phyloP scores from a whole-genome alignment of 1,140 invertebrate genomes.

The Listronotus bonariensis region DNA sequence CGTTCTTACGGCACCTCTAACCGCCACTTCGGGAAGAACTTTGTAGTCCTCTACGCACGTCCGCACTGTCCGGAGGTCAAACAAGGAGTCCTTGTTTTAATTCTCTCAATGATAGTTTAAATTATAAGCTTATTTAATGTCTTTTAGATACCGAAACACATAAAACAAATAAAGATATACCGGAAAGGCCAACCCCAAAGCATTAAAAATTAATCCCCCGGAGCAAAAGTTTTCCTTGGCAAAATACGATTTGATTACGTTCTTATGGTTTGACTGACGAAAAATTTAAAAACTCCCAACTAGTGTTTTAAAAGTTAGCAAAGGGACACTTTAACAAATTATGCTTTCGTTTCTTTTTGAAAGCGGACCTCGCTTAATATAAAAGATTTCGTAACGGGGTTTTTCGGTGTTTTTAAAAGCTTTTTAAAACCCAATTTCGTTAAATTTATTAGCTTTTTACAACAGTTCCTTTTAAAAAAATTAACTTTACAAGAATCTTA shows the following conservation, averaged over 20 bases:
- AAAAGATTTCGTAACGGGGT: slow-evolving; percentile 36
- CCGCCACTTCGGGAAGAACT: no score
- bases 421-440: slow-evolving; percentile 48
- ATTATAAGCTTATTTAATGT: no score
- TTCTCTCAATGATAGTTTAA: no score
- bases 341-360: slow-evolving; percentile 52
- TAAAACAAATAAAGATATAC: not conserved
- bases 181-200: not conserved
- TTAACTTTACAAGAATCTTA: slow-evolving; percentile 17
- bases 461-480: slow-evolving; percentile 4
- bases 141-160: not conserved
- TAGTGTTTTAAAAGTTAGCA: slow-evolving; percentile 50
- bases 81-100: no score
- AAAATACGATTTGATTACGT: slow-evolving; percentile 28
- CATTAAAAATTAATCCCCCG: slow-evolving; percentile 14
- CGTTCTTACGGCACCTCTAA: no score
- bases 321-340: slow-evolving; percentile 50
- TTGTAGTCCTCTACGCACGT: no score
- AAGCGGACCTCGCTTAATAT: slow-evolving; percentile 45
- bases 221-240: slow-evolving; percentile 19
- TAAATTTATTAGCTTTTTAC: slow-evolving; percentile 41
- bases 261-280: slow-evolving; percentile 38
- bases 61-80: no score
- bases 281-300: slow-evolving; percentile 49
- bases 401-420: slow-evolving; percentile 44